phyloP scores from a whole-genome alignment of 2,113 vertebrate species.

The Castor canadensis region DNA sequence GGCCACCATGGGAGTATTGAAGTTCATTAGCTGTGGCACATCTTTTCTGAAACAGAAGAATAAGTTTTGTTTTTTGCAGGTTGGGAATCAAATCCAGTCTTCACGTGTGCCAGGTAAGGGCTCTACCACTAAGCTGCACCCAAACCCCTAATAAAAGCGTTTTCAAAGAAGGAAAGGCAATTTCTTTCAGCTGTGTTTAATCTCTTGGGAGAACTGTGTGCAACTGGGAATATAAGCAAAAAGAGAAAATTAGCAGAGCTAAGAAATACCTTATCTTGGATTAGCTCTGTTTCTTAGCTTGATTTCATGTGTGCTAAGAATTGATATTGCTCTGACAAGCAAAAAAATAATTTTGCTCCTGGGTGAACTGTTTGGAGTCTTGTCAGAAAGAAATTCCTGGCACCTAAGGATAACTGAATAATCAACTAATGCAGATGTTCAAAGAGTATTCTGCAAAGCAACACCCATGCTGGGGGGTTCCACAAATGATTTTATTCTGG shows the following conservation, averaged over 20 bases:
- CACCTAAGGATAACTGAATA: not conserved
- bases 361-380: not conserved
- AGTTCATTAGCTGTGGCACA: not conserved
- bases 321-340: not conserved
- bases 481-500: not conserved
- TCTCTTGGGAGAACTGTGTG: not conserved
- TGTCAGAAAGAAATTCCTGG: constrained; percentile 41
- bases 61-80: no score
- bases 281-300: constrained; percentile 24
- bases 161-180: not conserved
- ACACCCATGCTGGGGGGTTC: not conserved
- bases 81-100: no score
- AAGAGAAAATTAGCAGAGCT: not conserved
- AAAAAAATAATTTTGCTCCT: not conserved
- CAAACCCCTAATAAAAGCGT: not conserved
- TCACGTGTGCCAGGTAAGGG: no score
- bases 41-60: constrained; percentile 13
- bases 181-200: not conserved
- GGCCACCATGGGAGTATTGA: not conserved
- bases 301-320: not conserved
- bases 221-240: constrained; percentile 30
- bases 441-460: not conserved
- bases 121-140: no score
- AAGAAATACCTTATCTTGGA: constrained; percentile 3
- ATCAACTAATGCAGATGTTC: no score